These are phyloP conservation scores for Microplitis demolitor DNA, from an alignment of 1,140 invertebrate species.

Conservation along the genomic window DNA sequence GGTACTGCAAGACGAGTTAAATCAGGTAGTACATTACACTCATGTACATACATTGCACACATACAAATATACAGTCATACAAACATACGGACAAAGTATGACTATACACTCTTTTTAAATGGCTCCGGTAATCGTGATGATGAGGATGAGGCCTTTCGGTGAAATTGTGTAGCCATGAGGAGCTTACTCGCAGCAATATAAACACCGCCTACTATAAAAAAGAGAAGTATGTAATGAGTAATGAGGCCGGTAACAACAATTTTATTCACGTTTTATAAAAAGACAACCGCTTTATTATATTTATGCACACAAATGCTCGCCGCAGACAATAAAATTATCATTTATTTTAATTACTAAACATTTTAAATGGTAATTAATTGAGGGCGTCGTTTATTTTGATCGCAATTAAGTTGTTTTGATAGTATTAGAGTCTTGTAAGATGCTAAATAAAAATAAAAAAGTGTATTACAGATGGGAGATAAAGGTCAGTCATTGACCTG, in stretches of 20 bases:
- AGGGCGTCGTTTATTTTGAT: too few relatives aligned
- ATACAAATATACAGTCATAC: too few relatives aligned
- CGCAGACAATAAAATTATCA: too few relatives aligned
- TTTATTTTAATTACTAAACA: too few relatives aligned
- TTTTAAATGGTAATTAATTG: too few relatives aligned
- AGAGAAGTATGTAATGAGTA: too few relatives aligned
- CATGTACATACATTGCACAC: background rate
- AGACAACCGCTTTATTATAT: too few relatives aligned
- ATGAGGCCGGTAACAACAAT: too few relatives aligned
- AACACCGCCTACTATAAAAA: background rate
- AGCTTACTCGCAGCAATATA: background rate
- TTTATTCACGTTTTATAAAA: too few relatives aligned
- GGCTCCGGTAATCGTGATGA: background rate
- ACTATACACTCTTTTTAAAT: background rate
- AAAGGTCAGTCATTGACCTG: slow-evolving; percentile 11
- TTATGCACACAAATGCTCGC: too few relatives aligned
- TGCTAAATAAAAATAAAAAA: background rate
- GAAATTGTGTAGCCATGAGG: background rate
- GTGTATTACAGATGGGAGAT: background rate
- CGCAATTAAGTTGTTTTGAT: background rate
- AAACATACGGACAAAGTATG: too few relatives aligned
- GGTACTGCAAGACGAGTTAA: slow-evolving; percentile 1
- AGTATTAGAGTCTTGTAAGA: background rate
- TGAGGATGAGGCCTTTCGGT: background rate
- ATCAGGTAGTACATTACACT: too few relatives aligned